A percentile compares a stretch with the other conserved stretches of the same genome.
phyloP scores from a whole-genome alignment of 2,888 invertebrate species.

The Eristalis pertinax region DNA sequence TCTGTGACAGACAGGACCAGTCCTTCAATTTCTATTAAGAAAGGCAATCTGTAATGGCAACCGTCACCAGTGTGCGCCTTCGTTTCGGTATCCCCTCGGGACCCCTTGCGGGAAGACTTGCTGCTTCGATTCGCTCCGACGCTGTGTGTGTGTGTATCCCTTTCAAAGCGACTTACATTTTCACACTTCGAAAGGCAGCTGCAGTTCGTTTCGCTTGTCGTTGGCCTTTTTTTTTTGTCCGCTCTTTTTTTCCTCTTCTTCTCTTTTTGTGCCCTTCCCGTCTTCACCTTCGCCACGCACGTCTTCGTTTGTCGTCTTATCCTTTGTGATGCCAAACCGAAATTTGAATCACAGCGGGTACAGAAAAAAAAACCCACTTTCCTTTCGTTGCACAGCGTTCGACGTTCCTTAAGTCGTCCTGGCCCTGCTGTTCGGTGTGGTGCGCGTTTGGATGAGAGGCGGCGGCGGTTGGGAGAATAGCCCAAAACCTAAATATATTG shows the following conservation, averaged over 20 bases:
- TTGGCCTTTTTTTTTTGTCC: slow-evolving; percentile 1
- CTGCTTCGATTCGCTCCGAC: background rate
- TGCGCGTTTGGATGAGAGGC: background rate
- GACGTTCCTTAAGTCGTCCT: background rate
- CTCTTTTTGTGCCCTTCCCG: background rate
- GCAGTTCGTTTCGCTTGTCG: slow-evolving; percentile 14
- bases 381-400: background rate
- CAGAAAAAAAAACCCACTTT: background rate
- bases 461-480: background rate
- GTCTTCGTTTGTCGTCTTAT: background rate
- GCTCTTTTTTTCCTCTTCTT: background rate
- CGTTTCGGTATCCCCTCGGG: too few relatives aligned
- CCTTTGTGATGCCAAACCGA: background rate
- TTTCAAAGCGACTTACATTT: slow-evolving; percentile 29
- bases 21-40: slow-evolving; percentile 32
- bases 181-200: slow-evolving; percentile 66
- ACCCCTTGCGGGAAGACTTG: background rate
- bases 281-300: background rate
- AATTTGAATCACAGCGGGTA: background rate
- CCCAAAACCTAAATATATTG: slow-evolving; percentile 67
- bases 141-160: background rate
- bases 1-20: background rate
- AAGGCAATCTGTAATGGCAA: slow-evolving; percentile 40
- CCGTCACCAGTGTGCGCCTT: background rate
- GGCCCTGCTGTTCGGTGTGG: background rate